Evolutionary conservation across 2,797 vertebrate genomes (phyloP).

Genomic region (Clarias pachynema): DNA sequence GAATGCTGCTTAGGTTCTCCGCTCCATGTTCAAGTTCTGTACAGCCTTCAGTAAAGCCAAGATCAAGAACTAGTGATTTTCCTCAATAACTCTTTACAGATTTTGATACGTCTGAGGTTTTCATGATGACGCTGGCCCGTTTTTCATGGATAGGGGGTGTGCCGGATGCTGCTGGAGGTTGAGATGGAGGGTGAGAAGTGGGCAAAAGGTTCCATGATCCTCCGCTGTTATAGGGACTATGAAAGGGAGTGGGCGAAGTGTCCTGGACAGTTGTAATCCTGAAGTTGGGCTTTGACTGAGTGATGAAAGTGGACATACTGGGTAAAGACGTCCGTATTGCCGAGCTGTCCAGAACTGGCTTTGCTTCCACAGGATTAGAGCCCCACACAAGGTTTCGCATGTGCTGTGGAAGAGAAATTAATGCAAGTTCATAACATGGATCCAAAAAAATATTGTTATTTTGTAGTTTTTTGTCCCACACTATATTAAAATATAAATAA

Average conservation of each 20-base stretch:
- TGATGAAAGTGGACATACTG: conserved; percentile 91
- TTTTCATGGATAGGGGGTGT: conserved; percentile 79
- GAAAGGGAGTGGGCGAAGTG: conserved; percentile 67
- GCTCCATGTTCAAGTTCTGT: conserved; percentile 39
- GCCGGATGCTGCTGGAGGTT: conserved; percentile 62
- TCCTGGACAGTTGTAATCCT: conserved; percentile 89
- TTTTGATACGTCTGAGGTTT: conserved; percentile 90
- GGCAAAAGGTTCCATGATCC: conserved; percentile 76
- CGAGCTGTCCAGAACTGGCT: conserved; percentile 11
- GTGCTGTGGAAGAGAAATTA: conserved; percentile 23
- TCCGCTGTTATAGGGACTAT: conserved; percentile 77
- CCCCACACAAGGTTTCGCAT: conserved; percentile 25
- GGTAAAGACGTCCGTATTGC: conserved; percentile 77
- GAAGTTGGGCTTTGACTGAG: conserved; percentile 85
- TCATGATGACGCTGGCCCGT: conserved; percentile 96
- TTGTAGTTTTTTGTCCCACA: background rate
- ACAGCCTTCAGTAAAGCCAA: conserved; percentile 8
- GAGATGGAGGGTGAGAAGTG: conserved; percentile 66
- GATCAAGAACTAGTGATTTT: background rate
- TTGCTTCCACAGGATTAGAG: conserved; percentile 37
- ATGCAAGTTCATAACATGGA: background rate
- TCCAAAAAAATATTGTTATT: background rate
- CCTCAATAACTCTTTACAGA: conserved; percentile 85
- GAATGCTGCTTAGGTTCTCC: conserved; percentile 11
- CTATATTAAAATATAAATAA: too few relatives aligned